Evolutionary conservation across 2,113 vertebrate genomes (phyloP).

Genomic region (Eulacestoma nigropectus): DNA sequence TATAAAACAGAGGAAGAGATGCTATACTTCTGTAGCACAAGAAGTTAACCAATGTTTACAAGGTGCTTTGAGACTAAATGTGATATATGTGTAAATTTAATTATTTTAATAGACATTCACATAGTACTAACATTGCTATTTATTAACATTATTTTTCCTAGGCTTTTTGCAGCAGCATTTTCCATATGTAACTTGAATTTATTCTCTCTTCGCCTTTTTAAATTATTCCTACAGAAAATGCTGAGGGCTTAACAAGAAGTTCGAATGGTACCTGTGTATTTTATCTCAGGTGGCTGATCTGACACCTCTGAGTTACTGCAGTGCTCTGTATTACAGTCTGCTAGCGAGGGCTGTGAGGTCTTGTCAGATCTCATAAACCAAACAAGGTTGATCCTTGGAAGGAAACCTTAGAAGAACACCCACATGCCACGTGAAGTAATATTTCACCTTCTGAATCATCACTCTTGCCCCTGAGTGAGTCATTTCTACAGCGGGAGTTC

Average conservation of each 20-base stretch:
- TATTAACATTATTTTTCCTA: neutral
- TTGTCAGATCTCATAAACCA: neutral
- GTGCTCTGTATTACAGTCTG: neutral
- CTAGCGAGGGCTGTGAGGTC: neutral
- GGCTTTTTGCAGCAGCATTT: neutral
- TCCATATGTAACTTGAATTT: neutral
- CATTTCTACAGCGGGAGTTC: neutral
- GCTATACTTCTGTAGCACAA: neutral
- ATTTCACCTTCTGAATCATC: constrained; percentile 14
- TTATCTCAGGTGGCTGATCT: neutral
- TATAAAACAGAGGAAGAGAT: neutral
- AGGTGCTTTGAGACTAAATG: neutral
- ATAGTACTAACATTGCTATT: neutral
- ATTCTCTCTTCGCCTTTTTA: neutral
- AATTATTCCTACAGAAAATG: neutral
- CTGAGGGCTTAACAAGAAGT: neutral
- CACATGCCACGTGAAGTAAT: neutral
- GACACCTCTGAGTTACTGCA: neutral
- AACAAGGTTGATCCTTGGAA: neutral
- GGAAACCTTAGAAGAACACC: neutral
- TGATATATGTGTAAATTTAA: neutral
- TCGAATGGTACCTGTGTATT: neutral
- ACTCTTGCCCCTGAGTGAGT: neutral
- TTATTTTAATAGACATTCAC: neutral
- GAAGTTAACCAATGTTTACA: neutral